Evolutionary conservation across 1,140 invertebrate genomes (phyloP), one percentile per base, ranked within the genome.

Genomic region (Globodera ellingtonae): DNA sequence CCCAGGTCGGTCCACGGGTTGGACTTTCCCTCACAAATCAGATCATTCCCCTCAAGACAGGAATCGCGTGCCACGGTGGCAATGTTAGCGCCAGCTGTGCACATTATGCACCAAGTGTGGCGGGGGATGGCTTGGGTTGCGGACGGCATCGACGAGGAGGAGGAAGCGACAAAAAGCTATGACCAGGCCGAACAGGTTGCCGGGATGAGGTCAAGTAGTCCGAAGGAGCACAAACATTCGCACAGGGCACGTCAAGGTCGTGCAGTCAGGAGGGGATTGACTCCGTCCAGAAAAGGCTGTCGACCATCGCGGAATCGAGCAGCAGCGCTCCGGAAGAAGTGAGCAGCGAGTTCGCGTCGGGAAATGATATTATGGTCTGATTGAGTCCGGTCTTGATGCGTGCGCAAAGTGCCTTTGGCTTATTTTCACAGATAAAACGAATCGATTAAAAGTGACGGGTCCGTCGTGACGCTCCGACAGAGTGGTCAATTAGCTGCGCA

Each of bases 91-190:
- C 87, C 87, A 18, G 87, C 87, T 4, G 84, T 89, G n/a, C 86
- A 88, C 75, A 89, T 89, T 56, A 88, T 89, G 86, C 87, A 89
- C 71, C 87, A 88, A 72, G 86, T 87, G n/a, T 87, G 86, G 87
- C 83, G 83, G 66, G 86, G 88, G 74, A 89, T 89, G 88, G 88
- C 87, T 10, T 89, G 87, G 87, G 87, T 89, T 2, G 86, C 88
- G 7, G 87, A 89, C 69, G 87, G 87, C 8, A 89, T 89, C 15
- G 87, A 89, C 66, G 87, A 89, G 44, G 85, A 86, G 62, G 86
- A 88, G 59, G 85, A 86, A 18, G 21, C 71, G 9, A 89, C 87
- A 10, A 80, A 81, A 74, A 89, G 85, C 59, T 84, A 84, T 50
- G 82, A 87, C 44, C 80, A 79, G 18, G 77, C 83, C 56, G 87